Evolutionary conservation across 1,140 invertebrate genomes (phyloP).

Genomic region (Trichogramma pretiosum): DNA sequence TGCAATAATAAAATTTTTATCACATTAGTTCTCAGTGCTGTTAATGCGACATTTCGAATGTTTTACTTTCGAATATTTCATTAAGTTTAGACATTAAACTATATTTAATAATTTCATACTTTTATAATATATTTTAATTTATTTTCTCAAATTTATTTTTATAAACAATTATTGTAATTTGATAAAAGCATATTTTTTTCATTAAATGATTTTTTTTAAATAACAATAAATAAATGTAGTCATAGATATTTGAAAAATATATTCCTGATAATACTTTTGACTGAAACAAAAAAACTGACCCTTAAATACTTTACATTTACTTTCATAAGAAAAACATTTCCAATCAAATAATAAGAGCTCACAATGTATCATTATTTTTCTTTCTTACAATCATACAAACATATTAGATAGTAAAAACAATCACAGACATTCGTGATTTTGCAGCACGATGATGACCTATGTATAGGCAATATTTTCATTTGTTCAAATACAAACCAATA

Average conservation of each 20-base stretch:
- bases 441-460: conserved; percentile 8
- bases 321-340: conserved; percentile 15
- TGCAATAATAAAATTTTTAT: too few species aligned
- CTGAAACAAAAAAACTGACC: conserved; percentile 3
- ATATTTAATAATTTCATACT: background rate
- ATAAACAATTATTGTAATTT: too few species aligned
- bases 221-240: too few species aligned
- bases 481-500: conserved; percentile 13
- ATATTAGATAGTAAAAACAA: conserved; percentile 18
- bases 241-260: conserved; percentile 20
- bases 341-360: conserved; percentile 12
- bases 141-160: conserved; percentile 11
- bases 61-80: conserved; percentile 3
- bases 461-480: conserved; percentile 3
- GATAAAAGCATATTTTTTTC: too few species aligned
- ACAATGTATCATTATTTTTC: too few species aligned
- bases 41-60: too few species aligned
- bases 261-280: conserved; percentile 12
- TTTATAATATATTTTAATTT: conserved; percentile 8
- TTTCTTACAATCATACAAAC: conserved; percentile 17
- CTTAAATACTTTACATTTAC: conserved; percentile 14
- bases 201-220: too few species aligned
- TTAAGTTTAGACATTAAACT: conserved; percentile 2
- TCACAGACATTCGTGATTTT: conserved; percentile 16
- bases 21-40: too few species aligned